Conservation (phyloP, 2,797 vertebrate genomes). For the Rhincodon typus region DNA sequence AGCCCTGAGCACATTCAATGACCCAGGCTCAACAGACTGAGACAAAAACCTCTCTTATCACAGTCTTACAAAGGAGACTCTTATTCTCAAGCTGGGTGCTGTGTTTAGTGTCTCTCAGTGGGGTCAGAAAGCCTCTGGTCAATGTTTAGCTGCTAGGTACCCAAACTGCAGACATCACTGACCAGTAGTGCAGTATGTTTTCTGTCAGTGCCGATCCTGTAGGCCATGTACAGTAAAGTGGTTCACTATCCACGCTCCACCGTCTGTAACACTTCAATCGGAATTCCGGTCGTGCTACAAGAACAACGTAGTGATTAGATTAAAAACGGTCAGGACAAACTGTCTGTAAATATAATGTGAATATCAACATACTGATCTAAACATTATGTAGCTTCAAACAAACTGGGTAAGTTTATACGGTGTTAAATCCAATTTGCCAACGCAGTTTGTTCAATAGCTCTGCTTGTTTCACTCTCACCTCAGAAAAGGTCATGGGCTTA, state of each 20-base stretch:
- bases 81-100: no score
- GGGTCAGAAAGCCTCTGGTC: neutral
- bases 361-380: no score
- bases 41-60: no score
- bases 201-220: neutral
- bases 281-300: neutral
- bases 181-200: neutral
- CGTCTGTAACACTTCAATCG: neutral
- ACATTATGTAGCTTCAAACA: neutral
- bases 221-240: neutral
- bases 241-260: accelerated
- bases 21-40: no score
- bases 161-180: neutral
- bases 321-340: neutral
- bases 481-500: neutral
- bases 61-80: no score
- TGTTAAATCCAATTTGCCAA: neutral
- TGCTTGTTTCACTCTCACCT: neutral
- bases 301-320: neutral
- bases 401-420: neutral
- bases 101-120: neutral
- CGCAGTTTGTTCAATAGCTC: neutral
- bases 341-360: neutral
- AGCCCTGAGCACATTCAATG: no score
- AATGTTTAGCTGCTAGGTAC: neutral